These are phyloP conservation scores for Falco punctatus DNA, from an alignment of 2,113 vertebrate species.

Conservation along the genomic window DNA sequence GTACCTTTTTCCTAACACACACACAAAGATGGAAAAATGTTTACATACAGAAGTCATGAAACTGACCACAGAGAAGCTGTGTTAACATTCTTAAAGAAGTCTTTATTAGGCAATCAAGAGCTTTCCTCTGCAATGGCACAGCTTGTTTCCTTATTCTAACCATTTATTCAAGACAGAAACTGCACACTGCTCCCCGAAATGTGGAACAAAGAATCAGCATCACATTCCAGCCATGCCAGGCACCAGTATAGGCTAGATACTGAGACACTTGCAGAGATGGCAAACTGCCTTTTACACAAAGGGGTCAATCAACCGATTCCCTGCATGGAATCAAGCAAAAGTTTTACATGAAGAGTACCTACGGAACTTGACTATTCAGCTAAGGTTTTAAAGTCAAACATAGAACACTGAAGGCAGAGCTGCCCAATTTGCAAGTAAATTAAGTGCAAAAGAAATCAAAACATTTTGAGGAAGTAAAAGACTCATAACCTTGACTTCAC, in stretches of 20 bases:
- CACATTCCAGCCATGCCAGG: not conserved
- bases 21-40: not conserved
- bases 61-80: not conserved
- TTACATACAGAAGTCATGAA: not conserved
- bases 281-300: not conserved
- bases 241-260: too few species aligned
- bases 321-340: not conserved
- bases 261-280: not conserved
- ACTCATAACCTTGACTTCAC: conserved; percentile 49
- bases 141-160: not conserved
- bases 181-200: not conserved
- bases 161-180: not conserved
- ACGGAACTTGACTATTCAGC: not conserved
- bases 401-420: not conserved
- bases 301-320: not conserved
- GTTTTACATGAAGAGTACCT: not conserved
- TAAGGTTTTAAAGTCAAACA: not conserved
- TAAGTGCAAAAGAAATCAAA: conserved; percentile 18
- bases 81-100: not conserved
- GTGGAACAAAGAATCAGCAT: not conserved
- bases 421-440: not conserved
- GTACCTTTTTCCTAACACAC: conserved; percentile 89
- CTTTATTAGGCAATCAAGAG: not conserved
- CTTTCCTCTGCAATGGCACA: not conserved
- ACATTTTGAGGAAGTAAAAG: conserved; percentile 40